phyloP scores from a whole-genome alignment of 2,113 vertebrate species.

The Nyctereutes procyonoides region DNA sequence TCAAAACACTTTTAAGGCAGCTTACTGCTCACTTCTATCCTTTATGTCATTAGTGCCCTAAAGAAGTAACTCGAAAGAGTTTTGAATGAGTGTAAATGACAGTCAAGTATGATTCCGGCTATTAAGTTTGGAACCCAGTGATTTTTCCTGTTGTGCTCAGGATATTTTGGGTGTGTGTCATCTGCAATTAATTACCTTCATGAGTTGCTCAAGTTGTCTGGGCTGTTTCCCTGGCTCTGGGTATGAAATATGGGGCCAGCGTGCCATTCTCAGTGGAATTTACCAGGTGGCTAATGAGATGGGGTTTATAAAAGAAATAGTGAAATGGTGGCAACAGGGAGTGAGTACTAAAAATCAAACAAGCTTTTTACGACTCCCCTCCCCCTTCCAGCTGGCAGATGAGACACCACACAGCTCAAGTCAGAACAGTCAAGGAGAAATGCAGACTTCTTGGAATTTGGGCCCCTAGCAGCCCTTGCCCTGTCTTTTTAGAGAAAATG shows the following conservation, averaged over 20 bases:
- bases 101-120: background rate
- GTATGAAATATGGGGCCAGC: background rate
- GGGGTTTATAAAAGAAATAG: slow-evolving; percentile 17
- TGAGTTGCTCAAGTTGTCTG: slow-evolving; percentile 20
- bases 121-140: slow-evolving; percentile 32
- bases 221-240: slow-evolving; percentile 55
- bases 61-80: background rate
- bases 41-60: no score
- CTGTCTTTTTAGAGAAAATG: background rate
- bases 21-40: no score
- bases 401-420: background rate
- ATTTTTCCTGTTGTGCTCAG: slow-evolving; percentile 29
- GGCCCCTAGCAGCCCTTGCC: background rate
- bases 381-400: background rate
- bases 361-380: background rate
- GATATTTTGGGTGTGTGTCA: slow-evolving; percentile 38
- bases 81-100: slow-evolving; percentile 47
- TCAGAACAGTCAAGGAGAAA: background rate
- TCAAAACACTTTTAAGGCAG: background rate
- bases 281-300: slow-evolving; percentile 65
- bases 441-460: background rate
- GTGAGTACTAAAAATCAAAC: background rate
- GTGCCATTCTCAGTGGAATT: background rate
- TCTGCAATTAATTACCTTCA: slow-evolving; percentile 52
- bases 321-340: background rate